Conservation (phyloP, 2,113 vertebrate genomes). For the Brevimyrus niger region DNA sequence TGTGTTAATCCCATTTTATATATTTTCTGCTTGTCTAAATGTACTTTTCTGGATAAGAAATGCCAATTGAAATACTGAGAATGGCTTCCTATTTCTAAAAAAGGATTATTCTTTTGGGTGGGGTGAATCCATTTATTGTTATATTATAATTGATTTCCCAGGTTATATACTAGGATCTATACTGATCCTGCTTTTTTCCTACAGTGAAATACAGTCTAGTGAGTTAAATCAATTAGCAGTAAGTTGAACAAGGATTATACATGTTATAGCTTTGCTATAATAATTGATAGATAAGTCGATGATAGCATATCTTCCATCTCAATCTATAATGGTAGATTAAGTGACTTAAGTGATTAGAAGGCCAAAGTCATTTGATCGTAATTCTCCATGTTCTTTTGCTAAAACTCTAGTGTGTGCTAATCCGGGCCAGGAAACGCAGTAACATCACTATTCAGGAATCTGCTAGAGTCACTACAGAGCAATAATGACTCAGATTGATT, state of each 20-base stretch:
- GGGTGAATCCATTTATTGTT: not conserved
- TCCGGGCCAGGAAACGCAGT: not conserved
- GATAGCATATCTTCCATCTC: not conserved
- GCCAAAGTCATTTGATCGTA: not conserved
- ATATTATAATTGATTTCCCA: not conserved
- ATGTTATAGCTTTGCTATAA: not conserved
- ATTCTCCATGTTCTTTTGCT: not conserved
- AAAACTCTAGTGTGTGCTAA: not conserved
- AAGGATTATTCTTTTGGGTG: not conserved
- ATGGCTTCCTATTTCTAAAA: not conserved
- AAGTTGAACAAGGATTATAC: not conserved
- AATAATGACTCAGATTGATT: not conserved
- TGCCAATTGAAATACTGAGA: not conserved
- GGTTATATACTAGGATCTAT: not conserved
- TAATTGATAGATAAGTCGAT: not conserved
- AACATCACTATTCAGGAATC: not conserved
- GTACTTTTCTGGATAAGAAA: not conserved
- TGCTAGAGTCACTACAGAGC: not conserved
- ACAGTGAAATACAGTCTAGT: not conserved
- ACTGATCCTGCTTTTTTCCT: not conserved
- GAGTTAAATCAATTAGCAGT: not conserved
- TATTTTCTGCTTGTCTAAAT: not conserved
- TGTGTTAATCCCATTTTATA: not conserved
- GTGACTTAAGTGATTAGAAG: not conserved
- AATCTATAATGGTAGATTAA: not conserved